A percentile compares a stretch with the other conserved stretches of the same genome.
These are phyloP conservation scores for Benitochromis conjunctus DNA, from an alignment of 2,113 vertebrate species.

Conservation along the genomic window DNA sequence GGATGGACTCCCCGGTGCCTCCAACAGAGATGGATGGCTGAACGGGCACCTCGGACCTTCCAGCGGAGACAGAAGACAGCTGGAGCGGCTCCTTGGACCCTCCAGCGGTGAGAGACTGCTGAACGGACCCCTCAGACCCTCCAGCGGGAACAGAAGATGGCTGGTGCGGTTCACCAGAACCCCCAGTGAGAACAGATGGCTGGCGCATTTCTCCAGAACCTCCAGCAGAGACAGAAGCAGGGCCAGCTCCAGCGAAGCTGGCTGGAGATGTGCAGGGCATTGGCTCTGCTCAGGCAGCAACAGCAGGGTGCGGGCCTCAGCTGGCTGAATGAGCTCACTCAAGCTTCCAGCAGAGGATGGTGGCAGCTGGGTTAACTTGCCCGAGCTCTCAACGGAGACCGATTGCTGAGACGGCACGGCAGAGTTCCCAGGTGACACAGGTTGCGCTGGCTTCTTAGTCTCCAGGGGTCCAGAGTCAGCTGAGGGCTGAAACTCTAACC, in stretches of 20 bases:
- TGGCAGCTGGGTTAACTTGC: accelerated
- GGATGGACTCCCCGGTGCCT: too few relatives aligned
- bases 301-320: background rate
- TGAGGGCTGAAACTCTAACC: background rate
- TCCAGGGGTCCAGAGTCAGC: background rate
- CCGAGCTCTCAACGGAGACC: background rate
- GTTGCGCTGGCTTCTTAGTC: background rate
- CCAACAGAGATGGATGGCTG: too few relatives aligned
- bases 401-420: background rate
- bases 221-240: background rate
- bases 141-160: background rate
- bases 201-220: too few relatives aligned
- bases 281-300: too few relatives aligned
- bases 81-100: too few relatives aligned
- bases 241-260: too few relatives aligned
- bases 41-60: too few relatives aligned
- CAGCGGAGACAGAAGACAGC: too few relatives aligned
- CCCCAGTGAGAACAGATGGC: too few relatives aligned
- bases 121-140: too few relatives aligned
- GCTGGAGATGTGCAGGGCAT: too few relatives aligned
- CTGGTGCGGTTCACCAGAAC: background rate
- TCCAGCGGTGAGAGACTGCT: too few relatives aligned
- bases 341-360: background rate
- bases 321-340: background rate
- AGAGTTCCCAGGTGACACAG: background rate